phyloP scores from a whole-genome alignment of 2,888 invertebrate genomes.

The Hypomecis punctinalis region DNA sequence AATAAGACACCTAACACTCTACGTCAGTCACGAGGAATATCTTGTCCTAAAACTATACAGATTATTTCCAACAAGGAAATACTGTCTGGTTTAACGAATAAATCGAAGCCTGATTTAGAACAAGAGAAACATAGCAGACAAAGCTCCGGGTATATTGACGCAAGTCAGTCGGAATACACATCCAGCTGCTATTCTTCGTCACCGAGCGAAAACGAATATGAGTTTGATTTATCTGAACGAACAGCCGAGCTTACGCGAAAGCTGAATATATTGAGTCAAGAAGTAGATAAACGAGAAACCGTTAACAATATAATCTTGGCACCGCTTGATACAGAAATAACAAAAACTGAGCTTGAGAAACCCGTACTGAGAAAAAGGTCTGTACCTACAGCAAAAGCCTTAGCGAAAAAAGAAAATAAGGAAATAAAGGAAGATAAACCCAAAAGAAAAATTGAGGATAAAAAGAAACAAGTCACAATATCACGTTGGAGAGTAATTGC shows the following conservation, averaged over 20 bases:
- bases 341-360: slow-evolving; percentile 52
- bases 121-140: slow-evolving; percentile 67
- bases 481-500: slow-evolving; percentile 76
- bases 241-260: slow-evolving; percentile 78
- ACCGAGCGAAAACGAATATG: slow-evolving; percentile 81
- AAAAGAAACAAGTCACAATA: slow-evolving; percentile 55
- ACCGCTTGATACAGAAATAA: slow-evolving; percentile 49
- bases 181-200: slow-evolving; percentile 82
- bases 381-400: slow-evolving; percentile 51
- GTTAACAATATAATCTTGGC: slow-evolving; percentile 59
- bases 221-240: slow-evolving; percentile 78
- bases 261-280: slow-evolving; percentile 73
- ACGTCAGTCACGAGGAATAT: slow-evolving; percentile 72
- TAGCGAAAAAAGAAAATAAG: slow-evolving; percentile 51
- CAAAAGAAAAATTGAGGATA: slow-evolving; percentile 55
- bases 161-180: slow-evolving; percentile 82
- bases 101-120: slow-evolving; percentile 66
- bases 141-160: slow-evolving; percentile 80
- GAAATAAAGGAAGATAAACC: slow-evolving; percentile 53
- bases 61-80: slow-evolving; percentile 82
- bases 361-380: slow-evolving; percentile 67
- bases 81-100: slow-evolving; percentile 77
- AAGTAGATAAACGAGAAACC: slow-evolving; percentile 66
- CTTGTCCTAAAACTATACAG: slow-evolving; percentile 82
- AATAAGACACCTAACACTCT: slow-evolving; percentile 73